A percentile compares a stretch with the other conserved stretches of the same genome.
These are phyloP conservation scores for Limnephilus marmoratus DNA, from an alignment of 2,888 invertebrate genomes.

Conservation along the genomic window DNA sequence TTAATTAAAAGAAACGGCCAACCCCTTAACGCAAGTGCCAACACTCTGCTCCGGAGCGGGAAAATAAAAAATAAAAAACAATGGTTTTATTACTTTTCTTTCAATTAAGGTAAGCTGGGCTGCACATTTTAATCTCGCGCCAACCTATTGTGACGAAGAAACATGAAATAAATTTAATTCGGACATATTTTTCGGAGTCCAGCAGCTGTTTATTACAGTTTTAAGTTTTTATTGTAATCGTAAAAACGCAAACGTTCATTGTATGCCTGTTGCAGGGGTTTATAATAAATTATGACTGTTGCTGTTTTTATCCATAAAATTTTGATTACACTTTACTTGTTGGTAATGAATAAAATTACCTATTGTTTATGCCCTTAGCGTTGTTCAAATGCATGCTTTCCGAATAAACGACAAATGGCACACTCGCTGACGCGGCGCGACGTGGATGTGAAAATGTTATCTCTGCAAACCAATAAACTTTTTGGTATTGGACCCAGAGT, in stretches of 20 bases:
- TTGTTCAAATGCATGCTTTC: not conserved
- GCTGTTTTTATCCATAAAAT: not conserved
- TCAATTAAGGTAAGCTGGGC: conserved; percentile 64
- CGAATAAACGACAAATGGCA: not conserved
- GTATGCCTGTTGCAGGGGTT: not conserved
- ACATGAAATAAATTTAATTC: conserved; percentile 42
- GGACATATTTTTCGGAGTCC: conserved; percentile 24
- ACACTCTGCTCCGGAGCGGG: conserved; percentile 56
- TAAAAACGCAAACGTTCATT: conserved; percentile 2
- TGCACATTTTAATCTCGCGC: conserved; percentile 59
- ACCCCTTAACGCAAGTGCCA: conserved; percentile 38
- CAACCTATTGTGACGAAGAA: conserved; percentile 52
- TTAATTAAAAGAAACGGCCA: conserved; percentile 63
- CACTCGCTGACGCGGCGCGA: not conserved
- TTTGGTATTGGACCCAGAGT: not conserved
- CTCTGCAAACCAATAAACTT: no score
- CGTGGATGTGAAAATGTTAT: not conserved
- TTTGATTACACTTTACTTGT: not conserved
- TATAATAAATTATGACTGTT: not conserved
- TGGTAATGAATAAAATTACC: not conserved
- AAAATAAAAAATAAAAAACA: conserved; percentile 62
- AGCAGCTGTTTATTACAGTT: conserved; percentile 11
- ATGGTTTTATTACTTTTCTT: conserved; percentile 64
- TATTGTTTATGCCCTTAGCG: not conserved
- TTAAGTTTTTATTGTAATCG: conserved; percentile 8